These are phyloP conservation scores for Enteromius unitaeniatus DNA, from an alignment of 2,797 vertebrate genomes.

Conservation along the genomic window DNA sequence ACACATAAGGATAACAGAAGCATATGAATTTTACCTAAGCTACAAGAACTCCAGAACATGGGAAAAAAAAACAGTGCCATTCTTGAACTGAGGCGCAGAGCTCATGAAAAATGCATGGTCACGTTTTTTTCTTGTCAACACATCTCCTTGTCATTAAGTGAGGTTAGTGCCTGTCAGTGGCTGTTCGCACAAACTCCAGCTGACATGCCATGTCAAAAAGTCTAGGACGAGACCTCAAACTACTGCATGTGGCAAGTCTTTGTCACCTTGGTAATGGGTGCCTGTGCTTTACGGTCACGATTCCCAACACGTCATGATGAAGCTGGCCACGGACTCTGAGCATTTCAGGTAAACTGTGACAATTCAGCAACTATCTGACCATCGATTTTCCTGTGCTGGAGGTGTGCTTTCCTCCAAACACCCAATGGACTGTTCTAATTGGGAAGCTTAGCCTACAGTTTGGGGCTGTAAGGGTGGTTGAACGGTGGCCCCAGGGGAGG, in stretches of 20 bases:
- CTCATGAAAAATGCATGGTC: slow-evolving; percentile 55
- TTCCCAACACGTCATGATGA: background rate
- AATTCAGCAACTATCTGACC: slow-evolving; percentile 15
- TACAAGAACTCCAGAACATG: slow-evolving; percentile 22
- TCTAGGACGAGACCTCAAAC: background rate
- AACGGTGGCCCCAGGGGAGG: slow-evolving; percentile 22
- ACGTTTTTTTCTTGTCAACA: slow-evolving; percentile 50
- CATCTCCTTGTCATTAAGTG: slow-evolving; percentile 46
- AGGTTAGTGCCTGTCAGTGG: slow-evolving; percentile 35
- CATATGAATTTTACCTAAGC: slow-evolving; percentile 23
- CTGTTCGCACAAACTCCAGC: slow-evolving; percentile 41
- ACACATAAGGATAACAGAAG: slow-evolving; percentile 47
- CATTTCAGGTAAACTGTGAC: slow-evolving; percentile 28
- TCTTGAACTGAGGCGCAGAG: slow-evolving; percentile 24
- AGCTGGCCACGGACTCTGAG: background rate
- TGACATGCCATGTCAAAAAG: slow-evolving; percentile 43
- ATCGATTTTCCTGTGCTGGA: slow-evolving; percentile 1
- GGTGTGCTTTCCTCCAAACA: slow-evolving; percentile 13
- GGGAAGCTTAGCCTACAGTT: slow-evolving; percentile 44
- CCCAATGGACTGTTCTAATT: slow-evolving; percentile 51
- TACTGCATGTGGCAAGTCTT: slow-evolving; percentile 19
- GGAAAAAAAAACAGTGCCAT: slow-evolving; percentile 7
- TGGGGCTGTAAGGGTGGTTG: slow-evolving; percentile 41
- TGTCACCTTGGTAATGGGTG: slow-evolving; percentile 35
- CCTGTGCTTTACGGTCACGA: slow-evolving; percentile 10